These are phyloP conservation scores for Drosophila rhopaloa DNA, from an alignment of 1,140 invertebrate genomes.

Conservation along the genomic window DNA sequence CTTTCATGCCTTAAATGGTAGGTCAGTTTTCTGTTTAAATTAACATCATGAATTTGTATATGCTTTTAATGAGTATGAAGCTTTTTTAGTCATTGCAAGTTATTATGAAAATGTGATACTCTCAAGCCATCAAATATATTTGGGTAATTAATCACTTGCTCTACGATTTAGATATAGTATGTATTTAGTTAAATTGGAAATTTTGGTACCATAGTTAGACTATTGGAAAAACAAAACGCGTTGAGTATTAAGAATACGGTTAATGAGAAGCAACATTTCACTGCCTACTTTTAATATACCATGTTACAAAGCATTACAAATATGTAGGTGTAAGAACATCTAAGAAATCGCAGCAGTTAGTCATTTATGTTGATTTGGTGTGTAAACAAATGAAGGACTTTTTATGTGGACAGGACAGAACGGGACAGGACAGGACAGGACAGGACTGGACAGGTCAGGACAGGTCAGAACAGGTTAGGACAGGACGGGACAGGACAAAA, in stretches of 20 bases:
- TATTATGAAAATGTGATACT: conserved; percentile 42
- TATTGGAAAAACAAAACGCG: conserved; percentile 6
- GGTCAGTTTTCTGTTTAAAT: conserved; percentile 43
- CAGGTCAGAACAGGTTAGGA: not conserved
- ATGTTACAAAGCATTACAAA: conserved; percentile 12
- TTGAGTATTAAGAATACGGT: conserved; percentile 10
- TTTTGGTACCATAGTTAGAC: conserved; percentile 17
- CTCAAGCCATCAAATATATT: conserved; percentile 54
- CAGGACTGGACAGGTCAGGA: not conserved
- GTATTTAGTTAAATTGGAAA: conserved; percentile 9
- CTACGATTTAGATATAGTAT: conserved; percentile 24
- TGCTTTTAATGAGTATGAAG: conserved; percentile 20
- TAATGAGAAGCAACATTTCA: conserved; percentile 21
- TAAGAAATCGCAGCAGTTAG: not conserved
- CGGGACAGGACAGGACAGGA: not conserved
- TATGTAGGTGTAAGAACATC: conserved; percentile 6
- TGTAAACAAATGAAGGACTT: conserved; percentile 1
- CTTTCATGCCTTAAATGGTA: conserved; percentile 53
- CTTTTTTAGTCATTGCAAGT: conserved; percentile 7
- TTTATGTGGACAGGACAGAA: not conserved
- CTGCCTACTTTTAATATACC: conserved; percentile 19
- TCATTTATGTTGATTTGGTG: conserved; percentile 7
- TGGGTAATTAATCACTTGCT: conserved; percentile 35
- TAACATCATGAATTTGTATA: conserved; percentile 16
- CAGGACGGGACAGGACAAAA: not conserved